Percentiles rank a stretch among this genome's conserved stretches.
Evolutionary conservation across 2,113 vertebrate species (phyloP).

Genomic region (Corythaixoides concolor): DNA sequence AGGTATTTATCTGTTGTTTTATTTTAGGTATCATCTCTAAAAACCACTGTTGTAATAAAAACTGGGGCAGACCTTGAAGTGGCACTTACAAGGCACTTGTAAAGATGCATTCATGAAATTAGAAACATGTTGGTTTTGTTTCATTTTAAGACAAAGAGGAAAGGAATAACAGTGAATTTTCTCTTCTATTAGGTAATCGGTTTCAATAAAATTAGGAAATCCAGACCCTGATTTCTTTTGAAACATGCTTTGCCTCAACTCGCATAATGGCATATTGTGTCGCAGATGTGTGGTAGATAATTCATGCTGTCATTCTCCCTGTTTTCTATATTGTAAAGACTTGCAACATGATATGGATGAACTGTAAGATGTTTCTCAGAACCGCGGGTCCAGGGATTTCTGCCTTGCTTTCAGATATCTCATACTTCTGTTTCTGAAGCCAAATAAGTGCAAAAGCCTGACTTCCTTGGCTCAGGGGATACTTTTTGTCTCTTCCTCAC

Average conservation of each 20-base stretch:
- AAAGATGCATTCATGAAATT: not conserved
- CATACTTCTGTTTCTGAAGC: not conserved
- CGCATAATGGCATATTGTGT: fast-evolving
- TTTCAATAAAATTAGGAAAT: not conserved
- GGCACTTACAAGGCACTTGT: not conserved
- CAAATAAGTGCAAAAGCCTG: not conserved
- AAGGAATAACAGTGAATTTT: not conserved
- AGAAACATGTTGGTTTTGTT: not conserved
- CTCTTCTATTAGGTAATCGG: not conserved
- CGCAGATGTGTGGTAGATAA: not conserved
- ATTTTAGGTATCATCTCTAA: not conserved
- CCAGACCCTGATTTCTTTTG: not conserved
- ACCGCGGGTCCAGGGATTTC: not conserved
- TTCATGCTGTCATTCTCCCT: not conserved
- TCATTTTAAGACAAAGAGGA: not conserved
- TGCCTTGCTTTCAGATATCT: not conserved
- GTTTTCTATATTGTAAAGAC: not conserved
- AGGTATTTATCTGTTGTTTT: slow-evolving; percentile 43
- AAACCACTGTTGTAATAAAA: not conserved
- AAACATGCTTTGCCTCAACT: not conserved
- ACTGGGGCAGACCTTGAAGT: not conserved
- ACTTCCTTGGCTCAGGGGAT: not conserved
- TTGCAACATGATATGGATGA: not conserved
- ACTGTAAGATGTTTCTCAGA: not conserved
- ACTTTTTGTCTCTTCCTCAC: not conserved